phyloP scores from a whole-genome alignment of 2,113 vertebrate genomes.

The Bos taurus region DNA sequence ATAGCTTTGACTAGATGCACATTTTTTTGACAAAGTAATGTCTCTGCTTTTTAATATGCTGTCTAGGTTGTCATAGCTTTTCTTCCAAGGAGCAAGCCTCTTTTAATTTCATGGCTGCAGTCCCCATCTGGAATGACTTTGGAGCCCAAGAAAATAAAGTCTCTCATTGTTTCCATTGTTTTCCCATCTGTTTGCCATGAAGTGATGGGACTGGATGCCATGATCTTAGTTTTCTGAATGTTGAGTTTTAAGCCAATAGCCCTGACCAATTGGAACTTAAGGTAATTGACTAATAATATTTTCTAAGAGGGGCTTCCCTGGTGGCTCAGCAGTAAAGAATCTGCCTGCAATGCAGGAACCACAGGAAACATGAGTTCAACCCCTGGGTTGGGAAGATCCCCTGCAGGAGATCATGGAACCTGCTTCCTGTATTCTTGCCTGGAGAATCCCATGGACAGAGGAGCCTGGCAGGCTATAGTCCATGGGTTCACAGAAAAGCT shows the following conservation, averaged over 20 bases:
- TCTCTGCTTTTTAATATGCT: background rate
- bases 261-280: background rate
- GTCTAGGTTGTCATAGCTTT: background rate
- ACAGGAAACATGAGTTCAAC: background rate
- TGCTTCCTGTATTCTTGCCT: background rate
- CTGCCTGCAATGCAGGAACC: background rate
- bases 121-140: background rate
- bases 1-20: background rate
- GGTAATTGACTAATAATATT: background rate
- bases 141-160: background rate
- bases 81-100: background rate
- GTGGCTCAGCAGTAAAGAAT: background rate
- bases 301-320: background rate
- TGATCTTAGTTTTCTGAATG: background rate
- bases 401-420: background rate
- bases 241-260: background rate
- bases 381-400: background rate
- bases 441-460: background rate
- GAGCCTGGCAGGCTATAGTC: background rate
- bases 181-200: background rate
- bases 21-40: background rate
- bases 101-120: background rate
- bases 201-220: background rate
- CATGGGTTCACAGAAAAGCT: background rate
- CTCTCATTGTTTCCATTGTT: background rate